A percentile compares a stretch with the other conserved stretches of the same genome.
Conservation (phyloP, 2,797 vertebrate species). For the Fratercula arctica region DNA sequence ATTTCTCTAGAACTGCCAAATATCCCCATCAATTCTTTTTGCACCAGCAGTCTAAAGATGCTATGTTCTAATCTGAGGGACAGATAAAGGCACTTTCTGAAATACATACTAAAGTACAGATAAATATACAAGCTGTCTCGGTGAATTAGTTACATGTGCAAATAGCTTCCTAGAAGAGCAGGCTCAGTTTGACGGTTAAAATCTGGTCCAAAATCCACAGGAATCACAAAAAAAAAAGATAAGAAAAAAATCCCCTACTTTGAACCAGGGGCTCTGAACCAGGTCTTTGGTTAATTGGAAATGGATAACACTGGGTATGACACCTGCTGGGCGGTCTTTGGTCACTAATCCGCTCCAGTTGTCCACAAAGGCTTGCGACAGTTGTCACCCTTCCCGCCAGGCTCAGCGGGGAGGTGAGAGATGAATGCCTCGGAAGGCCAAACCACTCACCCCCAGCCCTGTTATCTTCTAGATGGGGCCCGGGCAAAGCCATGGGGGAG, state of each 20-base stretch:
- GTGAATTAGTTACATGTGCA: constrained; percentile 37
- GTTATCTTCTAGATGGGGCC: not conserved
- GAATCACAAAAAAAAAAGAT: not conserved
- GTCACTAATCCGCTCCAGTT: constrained; percentile 44
- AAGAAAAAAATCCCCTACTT: not conserved
- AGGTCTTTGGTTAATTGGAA: constrained; percentile 11
- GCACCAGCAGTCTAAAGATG: not conserved
- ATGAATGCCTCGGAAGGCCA: constrained; percentile 1
- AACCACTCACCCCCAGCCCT: not conserved
- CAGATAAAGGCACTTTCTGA: constrained; percentile 37
- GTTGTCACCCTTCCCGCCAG: not conserved
- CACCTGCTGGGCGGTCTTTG: constrained; percentile 9
- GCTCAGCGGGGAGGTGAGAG: constrained; percentile 31
- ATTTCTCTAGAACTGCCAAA: not conserved
- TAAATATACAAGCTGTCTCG: constrained; percentile 45
- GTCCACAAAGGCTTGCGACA: not conserved
- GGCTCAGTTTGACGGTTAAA: not conserved
- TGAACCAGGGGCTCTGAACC: not conserved
- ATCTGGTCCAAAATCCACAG: constrained; percentile 8
- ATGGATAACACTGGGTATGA: not conserved
- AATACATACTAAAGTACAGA: constrained; percentile 18
- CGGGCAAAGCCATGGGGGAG: not conserved
- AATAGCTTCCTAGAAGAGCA: constrained; percentile 38
- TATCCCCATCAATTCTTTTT: not conserved
- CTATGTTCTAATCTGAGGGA: not conserved